Evolutionary conservation across 2,113 vertebrate genomes (phyloP).

Genomic region (rabbit (Oryctolagus cuniculus)): DNA sequence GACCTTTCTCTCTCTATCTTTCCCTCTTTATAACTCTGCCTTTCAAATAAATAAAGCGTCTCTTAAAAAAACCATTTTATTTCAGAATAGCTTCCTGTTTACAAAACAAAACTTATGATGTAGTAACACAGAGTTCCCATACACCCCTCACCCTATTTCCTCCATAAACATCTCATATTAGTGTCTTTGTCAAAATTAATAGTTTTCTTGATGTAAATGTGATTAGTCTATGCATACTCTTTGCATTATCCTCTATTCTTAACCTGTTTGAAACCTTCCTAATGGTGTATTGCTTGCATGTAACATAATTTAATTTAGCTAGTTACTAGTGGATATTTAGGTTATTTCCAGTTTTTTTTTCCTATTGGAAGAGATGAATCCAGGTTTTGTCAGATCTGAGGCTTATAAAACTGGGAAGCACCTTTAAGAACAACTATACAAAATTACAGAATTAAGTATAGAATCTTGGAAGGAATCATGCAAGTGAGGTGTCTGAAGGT

Average conservation of each 20-base stretch:
- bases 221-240: background rate
- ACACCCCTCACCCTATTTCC: too few species aligned
- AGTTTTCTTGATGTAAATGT: background rate
- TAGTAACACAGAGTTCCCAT: too few species aligned
- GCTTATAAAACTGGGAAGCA: background rate
- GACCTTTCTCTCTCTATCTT: too few species aligned
- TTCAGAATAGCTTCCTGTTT: too few species aligned
- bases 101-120: too few species aligned
- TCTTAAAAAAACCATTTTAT: too few species aligned
- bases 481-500: background rate
- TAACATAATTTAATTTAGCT: background rate
- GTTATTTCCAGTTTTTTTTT: conserved; percentile 33
- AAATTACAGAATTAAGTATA: background rate
- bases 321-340: background rate
- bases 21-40: too few species aligned
- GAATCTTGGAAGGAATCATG: background rate
- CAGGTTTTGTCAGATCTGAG: background rate
- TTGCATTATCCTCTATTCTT: background rate
- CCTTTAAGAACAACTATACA: background rate
- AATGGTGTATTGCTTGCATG: background rate
- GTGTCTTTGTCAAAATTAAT: too few species aligned
- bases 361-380: background rate
- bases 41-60: too few species aligned
- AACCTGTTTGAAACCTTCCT: background rate
- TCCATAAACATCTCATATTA: too few species aligned